Conservation (phyloP, 2,797 vertebrate genomes). For the Paramormyrops hopkinsi region DNA sequence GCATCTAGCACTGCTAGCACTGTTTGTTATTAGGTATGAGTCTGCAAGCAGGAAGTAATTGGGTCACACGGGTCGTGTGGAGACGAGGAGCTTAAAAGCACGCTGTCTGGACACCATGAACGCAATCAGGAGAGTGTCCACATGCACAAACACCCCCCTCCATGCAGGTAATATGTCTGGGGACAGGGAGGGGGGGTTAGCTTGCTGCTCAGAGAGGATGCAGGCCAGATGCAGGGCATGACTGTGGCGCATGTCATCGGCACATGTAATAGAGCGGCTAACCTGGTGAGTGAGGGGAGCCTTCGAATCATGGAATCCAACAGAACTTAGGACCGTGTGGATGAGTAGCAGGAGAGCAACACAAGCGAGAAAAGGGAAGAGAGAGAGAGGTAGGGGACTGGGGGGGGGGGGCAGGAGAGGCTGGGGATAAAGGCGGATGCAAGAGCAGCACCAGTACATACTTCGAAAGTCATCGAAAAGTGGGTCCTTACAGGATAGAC, state of each 20-base stretch:
- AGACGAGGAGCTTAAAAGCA: slow-evolving; percentile 11
- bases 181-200: not conserved
- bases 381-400: slow-evolving; percentile 11
- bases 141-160: not conserved
- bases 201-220: not conserved
- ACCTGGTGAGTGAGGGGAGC: not conserved
- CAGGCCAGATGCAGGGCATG: not conserved
- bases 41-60: not conserved
- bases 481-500: slow-evolving; percentile 42
- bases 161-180: not conserved
- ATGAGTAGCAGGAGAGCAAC: not conserved
- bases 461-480: slow-evolving; percentile 38
- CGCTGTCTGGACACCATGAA: not conserved
- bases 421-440: slow-evolving; percentile 12
- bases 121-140: not conserved
- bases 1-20: not conserved
- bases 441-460: slow-evolving; percentile 17
- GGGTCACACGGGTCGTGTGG: slow-evolving; percentile 3
- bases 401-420: slow-evolving; percentile 3
- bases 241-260: not conserved
- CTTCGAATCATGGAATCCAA: not conserved
- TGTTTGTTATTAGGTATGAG: slow-evolving; percentile 10
- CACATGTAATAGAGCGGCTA: not conserved
- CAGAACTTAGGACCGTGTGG: slow-evolving; percentile 9
- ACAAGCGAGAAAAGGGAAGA: not conserved